These are phyloP conservation scores for Sorex araneus DNA, from an alignment of 2,113 vertebrate genomes.

Conservation along the genomic window DNA sequence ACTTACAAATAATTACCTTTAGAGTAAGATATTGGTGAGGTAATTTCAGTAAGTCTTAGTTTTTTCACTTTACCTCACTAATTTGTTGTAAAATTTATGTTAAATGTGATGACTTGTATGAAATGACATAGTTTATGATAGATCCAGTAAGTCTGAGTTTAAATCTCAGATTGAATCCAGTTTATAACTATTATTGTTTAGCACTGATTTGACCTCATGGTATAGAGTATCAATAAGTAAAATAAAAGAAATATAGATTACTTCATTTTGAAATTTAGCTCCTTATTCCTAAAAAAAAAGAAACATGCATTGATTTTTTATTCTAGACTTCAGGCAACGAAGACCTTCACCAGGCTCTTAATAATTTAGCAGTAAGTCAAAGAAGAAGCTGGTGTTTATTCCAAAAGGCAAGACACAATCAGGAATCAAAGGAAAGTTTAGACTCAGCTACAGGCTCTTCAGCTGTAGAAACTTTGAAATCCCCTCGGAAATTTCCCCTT, in stretches of 20 bases:
- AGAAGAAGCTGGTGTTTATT: conserved; percentile 29
- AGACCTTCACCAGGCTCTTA: neutral
- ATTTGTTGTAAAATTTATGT: conserved; percentile 64
- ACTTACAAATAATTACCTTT: neutral
- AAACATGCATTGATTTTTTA: neutral
- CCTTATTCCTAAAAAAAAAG: neutral
- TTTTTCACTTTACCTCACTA: conserved; percentile 46
- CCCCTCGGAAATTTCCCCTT: conserved; percentile 36
- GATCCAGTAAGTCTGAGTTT: neutral
- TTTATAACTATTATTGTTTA: conserved; percentile 42
- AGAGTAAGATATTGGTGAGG: conserved; percentile 30
- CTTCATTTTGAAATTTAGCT: conserved; percentile 17
- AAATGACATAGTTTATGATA: conserved; percentile 8
- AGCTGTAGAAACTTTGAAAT: conserved; percentile 54
- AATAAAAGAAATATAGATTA: conserved; percentile 25
- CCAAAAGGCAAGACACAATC: neutral
- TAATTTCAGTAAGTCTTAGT: conserved; percentile 50
- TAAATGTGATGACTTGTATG: conserved; percentile 66
- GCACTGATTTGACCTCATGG: neutral
- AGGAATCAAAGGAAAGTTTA: conserved; percentile 5
- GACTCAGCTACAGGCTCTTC: neutral
- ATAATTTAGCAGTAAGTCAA: neutral
- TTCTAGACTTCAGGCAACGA: neutral
- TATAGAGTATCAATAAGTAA: neutral
- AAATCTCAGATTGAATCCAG: neutral